Conservation (phyloP, 2,797 vertebrate species). For the Toxotes lorentzi region DNA sequence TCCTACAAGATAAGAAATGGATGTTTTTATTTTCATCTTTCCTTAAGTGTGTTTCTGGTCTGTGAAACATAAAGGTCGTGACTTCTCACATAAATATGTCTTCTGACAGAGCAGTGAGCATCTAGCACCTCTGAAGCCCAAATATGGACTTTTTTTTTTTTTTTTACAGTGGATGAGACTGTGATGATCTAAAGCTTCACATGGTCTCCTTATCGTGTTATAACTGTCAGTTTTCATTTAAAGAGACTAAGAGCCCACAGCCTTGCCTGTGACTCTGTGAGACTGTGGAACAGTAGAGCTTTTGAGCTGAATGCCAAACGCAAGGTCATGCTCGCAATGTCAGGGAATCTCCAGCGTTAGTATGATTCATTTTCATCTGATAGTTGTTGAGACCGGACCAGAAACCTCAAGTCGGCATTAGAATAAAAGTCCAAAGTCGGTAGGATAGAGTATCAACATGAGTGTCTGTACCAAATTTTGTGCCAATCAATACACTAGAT, state of each 20-base stretch:
- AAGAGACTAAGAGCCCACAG: not conserved
- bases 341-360: too few relatives aligned
- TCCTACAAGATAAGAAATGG: not conserved
- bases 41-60: slow-evolving; percentile 8
- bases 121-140: slow-evolving; percentile 20
- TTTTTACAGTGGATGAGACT: not conserved
- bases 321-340: not conserved
- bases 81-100: slow-evolving; percentile 24
- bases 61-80: slow-evolving; percentile 11
- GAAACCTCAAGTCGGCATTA: not conserved
- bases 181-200: not conserved
- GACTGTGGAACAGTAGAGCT: not conserved
- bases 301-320: not conserved
- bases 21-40: slow-evolving; percentile 14
- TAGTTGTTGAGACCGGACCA: not conserved
- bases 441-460: not conserved
- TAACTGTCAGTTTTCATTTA: not conserved
- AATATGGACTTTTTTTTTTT: slow-evolving; percentile 10
- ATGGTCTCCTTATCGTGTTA: not conserved
- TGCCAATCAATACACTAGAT: not conserved
- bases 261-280: not conserved
- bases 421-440: not conserved
- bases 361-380: too few relatives aligned
- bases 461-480: not conserved
- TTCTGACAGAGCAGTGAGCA: slow-evolving; percentile 6